phyloP scores from a whole-genome alignment of 2,113 vertebrate genomes.

The Platycercus adscitus region DNA sequence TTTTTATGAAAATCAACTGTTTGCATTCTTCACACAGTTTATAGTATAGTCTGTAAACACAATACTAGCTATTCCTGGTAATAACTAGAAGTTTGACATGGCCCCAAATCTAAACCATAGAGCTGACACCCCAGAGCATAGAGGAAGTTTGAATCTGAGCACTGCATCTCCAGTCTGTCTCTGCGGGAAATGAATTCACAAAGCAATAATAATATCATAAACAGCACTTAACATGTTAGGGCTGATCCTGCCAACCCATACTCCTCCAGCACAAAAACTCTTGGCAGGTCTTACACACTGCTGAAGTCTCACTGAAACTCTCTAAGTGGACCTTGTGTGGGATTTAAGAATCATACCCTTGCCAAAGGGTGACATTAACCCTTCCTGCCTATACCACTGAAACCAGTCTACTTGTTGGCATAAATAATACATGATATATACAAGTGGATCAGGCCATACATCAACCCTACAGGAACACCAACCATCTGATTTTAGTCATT shows the following conservation, averaged over 20 bases:
- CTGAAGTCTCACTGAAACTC: slow-evolving; percentile 26
- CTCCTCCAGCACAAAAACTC: slow-evolving; percentile 36
- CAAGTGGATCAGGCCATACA: background rate
- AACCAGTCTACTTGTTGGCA: background rate
- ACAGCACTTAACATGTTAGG: slow-evolving; percentile 59
- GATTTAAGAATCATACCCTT: background rate
- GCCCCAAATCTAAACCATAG: background rate
- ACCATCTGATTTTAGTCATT: background rate
- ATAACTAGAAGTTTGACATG: background rate
- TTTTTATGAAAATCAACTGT: background rate
- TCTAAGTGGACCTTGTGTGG: background rate
- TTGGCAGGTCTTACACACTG: slow-evolving; percentile 19
- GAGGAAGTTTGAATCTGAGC: slow-evolving; percentile 36
- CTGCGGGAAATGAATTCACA: slow-evolving; percentile 54
- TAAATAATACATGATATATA: background rate
- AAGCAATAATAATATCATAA: slow-evolving; percentile 61
- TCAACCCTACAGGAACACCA: background rate
- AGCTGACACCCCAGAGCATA: slow-evolving; percentile 30
- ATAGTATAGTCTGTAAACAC: background rate
- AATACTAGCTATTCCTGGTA: background rate
- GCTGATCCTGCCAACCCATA: slow-evolving; percentile 29
- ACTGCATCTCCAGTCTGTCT: slow-evolving; percentile 30
- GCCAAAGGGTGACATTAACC: slow-evolving; percentile 33
- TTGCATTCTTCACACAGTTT: background rate
- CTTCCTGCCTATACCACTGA: background rate